A percentile compares a stretch with the other conserved stretches of the same genome.
phyloP scores from a whole-genome alignment of 2,113 vertebrate genomes.

The Stigmatopora nigra region DNA sequence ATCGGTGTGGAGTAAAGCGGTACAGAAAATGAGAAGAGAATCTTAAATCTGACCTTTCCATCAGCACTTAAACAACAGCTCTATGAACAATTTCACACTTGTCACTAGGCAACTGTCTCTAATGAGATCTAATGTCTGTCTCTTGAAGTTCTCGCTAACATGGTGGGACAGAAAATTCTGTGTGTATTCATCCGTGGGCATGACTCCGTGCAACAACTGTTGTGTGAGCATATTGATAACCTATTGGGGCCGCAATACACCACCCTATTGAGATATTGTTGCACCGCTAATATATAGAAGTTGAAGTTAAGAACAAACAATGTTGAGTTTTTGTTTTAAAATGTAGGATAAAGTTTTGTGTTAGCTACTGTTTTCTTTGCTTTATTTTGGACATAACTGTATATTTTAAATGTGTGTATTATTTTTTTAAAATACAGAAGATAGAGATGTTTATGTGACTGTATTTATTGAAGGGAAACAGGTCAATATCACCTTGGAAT shows the following conservation, averaged over 20 bases:
- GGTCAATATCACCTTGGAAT: conserved; percentile 7
- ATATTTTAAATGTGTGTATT: not conserved
- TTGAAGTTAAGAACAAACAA: not conserved
- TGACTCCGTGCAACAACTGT: conserved; percentile 2
- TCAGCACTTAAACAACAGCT: conserved; percentile 26
- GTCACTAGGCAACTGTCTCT: conserved; percentile 49
- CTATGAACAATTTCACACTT: conserved; percentile 25
- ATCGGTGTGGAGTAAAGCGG: no score
- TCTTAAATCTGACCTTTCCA: conserved; percentile 49
- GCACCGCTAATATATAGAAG: no score
- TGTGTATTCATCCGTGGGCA: conserved; percentile 7
- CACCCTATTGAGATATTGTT: no score
- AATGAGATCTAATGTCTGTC: conserved; percentile 35
- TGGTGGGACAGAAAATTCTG: conserved; percentile 13
- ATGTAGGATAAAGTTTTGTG: not conserved
- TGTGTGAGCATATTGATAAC: no score
- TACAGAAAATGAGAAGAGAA: conserved; percentile 10
- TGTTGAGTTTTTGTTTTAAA: not conserved
- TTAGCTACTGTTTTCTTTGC: not conserved
- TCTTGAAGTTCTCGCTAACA: conserved; percentile 22
- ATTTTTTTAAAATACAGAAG: not conserved
- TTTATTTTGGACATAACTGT: not conserved
- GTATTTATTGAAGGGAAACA: not conserved
- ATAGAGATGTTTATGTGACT: not conserved
- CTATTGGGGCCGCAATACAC: no score